These are phyloP conservation scores for Esox niger DNA, from an alignment of 2,113 vertebrate species.

Conservation along the genomic window DNA sequence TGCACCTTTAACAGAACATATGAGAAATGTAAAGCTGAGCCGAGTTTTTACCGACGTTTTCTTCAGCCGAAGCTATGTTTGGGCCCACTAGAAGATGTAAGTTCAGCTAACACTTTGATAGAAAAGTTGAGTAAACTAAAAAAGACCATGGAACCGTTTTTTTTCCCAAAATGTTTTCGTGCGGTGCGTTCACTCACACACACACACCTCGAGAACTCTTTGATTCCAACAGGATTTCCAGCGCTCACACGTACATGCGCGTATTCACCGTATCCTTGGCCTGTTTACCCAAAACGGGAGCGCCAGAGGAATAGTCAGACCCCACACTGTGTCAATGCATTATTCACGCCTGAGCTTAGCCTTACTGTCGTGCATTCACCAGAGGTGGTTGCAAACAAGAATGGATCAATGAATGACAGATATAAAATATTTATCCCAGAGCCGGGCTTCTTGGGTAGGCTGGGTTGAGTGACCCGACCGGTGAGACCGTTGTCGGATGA, in stretches of 20 bases:
- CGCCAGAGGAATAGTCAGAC: conserved; percentile 62
- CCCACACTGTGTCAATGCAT: conserved; percentile 64
- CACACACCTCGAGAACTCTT: conserved; percentile 8
- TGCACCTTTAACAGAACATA: too few species aligned
- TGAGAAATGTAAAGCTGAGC: too few species aligned
- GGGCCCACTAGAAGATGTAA: too few species aligned
- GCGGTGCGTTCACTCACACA: background rate
- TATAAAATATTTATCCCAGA: conserved; percentile 67
- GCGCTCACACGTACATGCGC: conserved; percentile 48
- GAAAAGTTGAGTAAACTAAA: too few species aligned
- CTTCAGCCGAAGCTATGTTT: too few species aligned
- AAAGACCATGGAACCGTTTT: too few species aligned
- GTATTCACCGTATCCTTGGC: conserved; percentile 23
- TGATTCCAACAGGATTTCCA: conserved; percentile 50
- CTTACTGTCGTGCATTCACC: conserved; percentile 39
- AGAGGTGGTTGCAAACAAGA: conserved; percentile 55
- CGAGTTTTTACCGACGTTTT: too few species aligned
- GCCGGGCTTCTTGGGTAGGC: conserved; percentile 16
- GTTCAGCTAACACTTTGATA: too few species aligned
- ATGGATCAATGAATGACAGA: conserved; percentile 61
- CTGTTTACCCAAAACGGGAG: conserved; percentile 67
- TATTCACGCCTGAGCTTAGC: conserved; percentile 62
- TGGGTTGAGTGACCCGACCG: conserved; percentile 48
- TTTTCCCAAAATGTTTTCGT: too few species aligned
- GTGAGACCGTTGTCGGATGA: background rate